phyloP scores from a whole-genome alignment of 1,140 invertebrate genomes.

The Scaptodrosophila lebanonensis region DNA sequence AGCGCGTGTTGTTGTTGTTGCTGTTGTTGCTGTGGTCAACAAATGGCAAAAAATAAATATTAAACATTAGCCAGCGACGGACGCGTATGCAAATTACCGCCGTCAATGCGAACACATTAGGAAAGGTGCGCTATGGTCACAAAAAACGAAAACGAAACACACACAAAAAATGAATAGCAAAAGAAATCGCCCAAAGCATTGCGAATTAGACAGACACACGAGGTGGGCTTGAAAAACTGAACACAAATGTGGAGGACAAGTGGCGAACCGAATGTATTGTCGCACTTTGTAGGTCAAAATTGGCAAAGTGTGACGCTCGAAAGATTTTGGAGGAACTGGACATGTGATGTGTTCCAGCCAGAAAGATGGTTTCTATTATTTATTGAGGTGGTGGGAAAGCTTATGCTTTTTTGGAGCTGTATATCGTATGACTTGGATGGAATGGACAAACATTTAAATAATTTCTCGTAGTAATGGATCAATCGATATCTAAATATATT shows the following conservation, averaged over 20 bases:
- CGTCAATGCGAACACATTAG: conserved; percentile 11
- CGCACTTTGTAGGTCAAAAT: conserved; percentile 31
- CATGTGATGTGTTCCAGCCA: too few species aligned
- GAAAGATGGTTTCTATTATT: too few species aligned
- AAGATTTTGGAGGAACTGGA: too few species aligned
- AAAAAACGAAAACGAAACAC: conserved; percentile 17
- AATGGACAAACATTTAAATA: too few species aligned
- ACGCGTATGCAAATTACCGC: conserved; percentile 45
- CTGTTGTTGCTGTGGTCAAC: conserved; percentile 70
- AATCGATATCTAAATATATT: too few species aligned
- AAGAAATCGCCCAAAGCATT: background rate
- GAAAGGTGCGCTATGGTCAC: conserved; percentile 39
- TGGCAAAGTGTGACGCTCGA: conserved; percentile 7
- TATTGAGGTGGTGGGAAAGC: too few species aligned
- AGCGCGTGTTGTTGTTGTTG: conserved; percentile 4
- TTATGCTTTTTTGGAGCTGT: too few species aligned
- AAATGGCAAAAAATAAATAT: conserved; percentile 72
- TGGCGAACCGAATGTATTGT: conserved; percentile 16
- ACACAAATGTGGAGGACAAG: background rate
- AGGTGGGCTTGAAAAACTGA: too few species aligned
- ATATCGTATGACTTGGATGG: too few species aligned
- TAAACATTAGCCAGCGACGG: conserved; percentile 43
- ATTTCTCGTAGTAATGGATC: too few species aligned
- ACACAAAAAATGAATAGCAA: background rate
- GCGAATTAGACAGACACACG: too few species aligned